These are phyloP conservation scores for Monopis laevigella DNA, from an alignment of 2,888 invertebrate species.

Conservation along the genomic window DNA sequence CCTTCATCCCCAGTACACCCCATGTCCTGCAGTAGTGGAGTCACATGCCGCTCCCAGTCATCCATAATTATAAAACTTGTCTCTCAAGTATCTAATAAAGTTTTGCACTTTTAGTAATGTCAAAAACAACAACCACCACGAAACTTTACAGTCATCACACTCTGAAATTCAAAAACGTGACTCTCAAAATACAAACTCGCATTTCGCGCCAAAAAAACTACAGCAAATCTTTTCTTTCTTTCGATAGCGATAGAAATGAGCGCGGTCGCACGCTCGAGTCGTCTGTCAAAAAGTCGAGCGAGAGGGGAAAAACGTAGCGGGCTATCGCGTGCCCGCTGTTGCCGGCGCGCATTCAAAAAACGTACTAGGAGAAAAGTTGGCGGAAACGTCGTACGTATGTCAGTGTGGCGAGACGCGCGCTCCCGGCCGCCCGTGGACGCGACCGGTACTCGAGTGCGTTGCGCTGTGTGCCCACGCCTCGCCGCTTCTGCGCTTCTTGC, in stretches of 20 bases:
- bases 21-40: conserved; percentile 68
- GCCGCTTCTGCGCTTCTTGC: conserved; percentile 62
- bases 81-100: conserved; percentile 6
- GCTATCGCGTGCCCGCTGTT: conserved; percentile 60
- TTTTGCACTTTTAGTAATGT: conserved; percentile 5
- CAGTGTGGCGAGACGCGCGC: conserved; percentile 58
- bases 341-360: conserved; percentile 57
- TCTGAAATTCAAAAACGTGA: neutral
- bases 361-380: conserved; percentile 54
- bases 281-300: conserved; percentile 51
- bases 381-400: conserved; percentile 40
- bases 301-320: conserved; percentile 56
- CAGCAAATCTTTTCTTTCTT: conserved; percentile 26
- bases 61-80: conserved; percentile 57
- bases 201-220: conserved; percentile 58
- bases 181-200: conserved; percentile 21
- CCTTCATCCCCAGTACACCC: conserved; percentile 61
- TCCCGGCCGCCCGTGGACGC: conserved; percentile 65
- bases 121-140: conserved; percentile 36
- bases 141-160: conserved; percentile 29
- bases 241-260: conserved; percentile 35
- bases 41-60: conserved; percentile 70
- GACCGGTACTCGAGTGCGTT: conserved; percentile 65
- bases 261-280: conserved; percentile 53
- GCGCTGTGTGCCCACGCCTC: conserved; percentile 66